These are phyloP conservation scores for Neomorphus geoffroyi DNA, from an alignment of 2,797 vertebrate genomes.

Conservation along the genomic window DNA sequence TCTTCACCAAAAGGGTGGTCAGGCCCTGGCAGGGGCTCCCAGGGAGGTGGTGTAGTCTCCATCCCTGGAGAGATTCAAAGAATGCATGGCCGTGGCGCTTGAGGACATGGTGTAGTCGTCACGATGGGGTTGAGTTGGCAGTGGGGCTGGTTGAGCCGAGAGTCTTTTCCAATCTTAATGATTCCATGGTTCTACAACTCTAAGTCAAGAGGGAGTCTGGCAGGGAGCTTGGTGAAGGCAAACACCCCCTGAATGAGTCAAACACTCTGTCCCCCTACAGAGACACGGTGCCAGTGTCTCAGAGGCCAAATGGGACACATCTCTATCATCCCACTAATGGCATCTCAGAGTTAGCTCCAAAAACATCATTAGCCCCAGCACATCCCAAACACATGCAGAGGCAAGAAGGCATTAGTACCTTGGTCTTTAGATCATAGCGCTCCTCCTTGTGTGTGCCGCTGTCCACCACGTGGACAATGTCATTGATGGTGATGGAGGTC, in stretches of 20 bases:
- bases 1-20: no score
- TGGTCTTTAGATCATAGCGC: constrained; percentile 90
- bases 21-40: no score
- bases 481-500: constrained; percentile 95
- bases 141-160: no score
- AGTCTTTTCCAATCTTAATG: no score
- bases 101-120: no score
- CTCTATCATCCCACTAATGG: background rate
- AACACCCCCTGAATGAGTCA: background rate
- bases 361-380: background rate
- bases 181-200: no score
- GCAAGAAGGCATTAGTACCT: constrained; percentile 75
- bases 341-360: rapidly evolving
- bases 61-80: no score
- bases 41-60: no score
- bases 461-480: constrained; percentile 95
- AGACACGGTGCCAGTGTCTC: rapidly evolving
- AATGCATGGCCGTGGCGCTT: no score
- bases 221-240: background rate
- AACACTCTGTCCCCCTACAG: background rate
- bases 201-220: background rate
- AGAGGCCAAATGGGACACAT: background rate
- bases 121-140: no score
- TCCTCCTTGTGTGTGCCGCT: constrained; percentile 92
- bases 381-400: rapidly evolving